Evolutionary conservation across 2,113 vertebrate genomes (phyloP), one percentile per base, ranked within the genome.

Genomic region (Mesoclemmys tuberculata): DNA sequence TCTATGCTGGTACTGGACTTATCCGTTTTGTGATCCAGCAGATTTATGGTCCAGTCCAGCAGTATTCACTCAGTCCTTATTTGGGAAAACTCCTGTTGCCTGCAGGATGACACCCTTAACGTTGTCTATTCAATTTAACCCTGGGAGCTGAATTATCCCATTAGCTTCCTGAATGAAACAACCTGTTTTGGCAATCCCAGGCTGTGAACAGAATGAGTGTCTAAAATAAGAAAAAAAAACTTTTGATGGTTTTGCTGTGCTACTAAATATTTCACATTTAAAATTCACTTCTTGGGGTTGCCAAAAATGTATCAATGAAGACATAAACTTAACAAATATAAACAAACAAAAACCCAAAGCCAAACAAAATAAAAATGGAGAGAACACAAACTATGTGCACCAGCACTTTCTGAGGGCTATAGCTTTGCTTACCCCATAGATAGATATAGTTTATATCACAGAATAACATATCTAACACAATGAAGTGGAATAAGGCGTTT

Each of bases 381-480:
- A 79, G 56, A 89, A 75, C 46, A 44, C 11, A 75, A 89, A 13
- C 71, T 1, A 61, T 4, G 3, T 77, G 87, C 83, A 83, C 77
- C 81, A 84, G 4, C 51, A 71, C 83, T 87, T 79, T 75, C 64
- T 80, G 80, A 84, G 5, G 8, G 81, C 29, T 88, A 41, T 19
- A 52, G 51, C 2, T 54, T 75, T 82, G 9, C 46, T 91, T 2
- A 1, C 5, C 4, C 26, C 80, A 26, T 48, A 2, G 31, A 84
- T 89, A 86, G 77, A 84, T 75, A 6, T 48, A 79, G 48, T 84
- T 80, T 80, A 58, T 51, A 44, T 3, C 79, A 10, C 1, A 6
- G 5, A 46, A 6, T 84, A 84, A 95, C 89, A 81, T 81, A 83
- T 44, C 21, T 82, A 89, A 95, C 85, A 89, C 10, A 95, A 51